Conservation (phyloP, 2,113 vertebrate genomes). For the Tupaia tana region DNA sequence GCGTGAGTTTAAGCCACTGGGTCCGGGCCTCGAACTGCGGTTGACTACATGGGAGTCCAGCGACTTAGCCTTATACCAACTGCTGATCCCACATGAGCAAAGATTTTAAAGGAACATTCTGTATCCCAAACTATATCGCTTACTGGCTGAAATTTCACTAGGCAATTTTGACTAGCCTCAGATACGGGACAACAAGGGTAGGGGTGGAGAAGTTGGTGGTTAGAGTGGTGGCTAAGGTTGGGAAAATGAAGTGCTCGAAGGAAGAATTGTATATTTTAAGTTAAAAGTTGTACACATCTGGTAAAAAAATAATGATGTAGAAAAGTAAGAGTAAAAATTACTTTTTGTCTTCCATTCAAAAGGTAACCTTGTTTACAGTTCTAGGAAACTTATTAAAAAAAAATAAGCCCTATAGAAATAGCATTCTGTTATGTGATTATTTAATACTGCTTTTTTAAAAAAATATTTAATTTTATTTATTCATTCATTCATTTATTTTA, state of each 20-base stretch:
- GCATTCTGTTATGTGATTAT: neutral
- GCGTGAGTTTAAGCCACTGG: too few relatives aligned
- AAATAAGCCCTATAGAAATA: neutral
- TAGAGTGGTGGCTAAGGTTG: neutral
- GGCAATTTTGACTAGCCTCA: neutral
- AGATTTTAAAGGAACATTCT: neutral
- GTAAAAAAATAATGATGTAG: neutral
- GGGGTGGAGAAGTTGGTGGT: neutral
- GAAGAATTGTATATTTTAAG: neutral
- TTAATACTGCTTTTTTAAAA: neutral
- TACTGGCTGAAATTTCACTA: neutral
- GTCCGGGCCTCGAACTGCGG: too few relatives aligned
- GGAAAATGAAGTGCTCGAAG: neutral
- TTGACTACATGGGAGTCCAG: too few relatives aligned
- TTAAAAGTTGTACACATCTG: slow-evolving; percentile 24
- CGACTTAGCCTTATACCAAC: too few relatives aligned
- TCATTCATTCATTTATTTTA: too few relatives aligned
- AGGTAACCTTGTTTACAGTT: slow-evolving; percentile 5
- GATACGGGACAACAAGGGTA: neutral
- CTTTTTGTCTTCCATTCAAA: neutral
- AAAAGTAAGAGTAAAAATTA: slow-evolving; percentile 49
- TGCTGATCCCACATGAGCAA: too few relatives aligned
- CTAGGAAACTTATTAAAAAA: slow-evolving; percentile 5
- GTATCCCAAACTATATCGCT: neutral
- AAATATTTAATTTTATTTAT: too few relatives aligned